phyloP scores from a whole-genome alignment of 2,797 vertebrate species.

The Sandelia bainsii region DNA sequence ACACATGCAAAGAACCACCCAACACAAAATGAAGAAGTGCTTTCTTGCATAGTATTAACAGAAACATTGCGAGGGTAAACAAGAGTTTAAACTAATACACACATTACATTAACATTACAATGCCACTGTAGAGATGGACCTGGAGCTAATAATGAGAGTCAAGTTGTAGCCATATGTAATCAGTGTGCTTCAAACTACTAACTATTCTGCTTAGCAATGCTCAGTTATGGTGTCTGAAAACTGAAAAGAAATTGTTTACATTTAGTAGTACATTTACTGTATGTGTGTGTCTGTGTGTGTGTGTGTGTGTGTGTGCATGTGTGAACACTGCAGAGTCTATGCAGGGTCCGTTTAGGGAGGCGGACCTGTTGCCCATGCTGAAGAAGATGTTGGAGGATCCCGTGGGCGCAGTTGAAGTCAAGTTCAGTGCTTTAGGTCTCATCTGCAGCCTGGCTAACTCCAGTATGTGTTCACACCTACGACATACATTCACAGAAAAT shows the following conservation, averaged over 20 bases:
- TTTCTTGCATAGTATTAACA: not conserved
- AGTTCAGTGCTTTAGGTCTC: constrained; percentile 89
- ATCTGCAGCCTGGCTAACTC: constrained; percentile 90
- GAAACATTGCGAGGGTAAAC: not conserved
- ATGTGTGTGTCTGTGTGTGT: not conserved
- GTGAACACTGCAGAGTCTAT: constrained; percentile 81
- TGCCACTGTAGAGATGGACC: no score
- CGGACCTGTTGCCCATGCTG: constrained; percentile 83
- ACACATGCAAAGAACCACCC: not conserved
- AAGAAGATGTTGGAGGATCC: constrained; percentile 89
- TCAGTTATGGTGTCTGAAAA: no score
- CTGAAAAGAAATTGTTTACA: not conserved
- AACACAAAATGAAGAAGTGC: not conserved
- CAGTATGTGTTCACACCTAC: constrained; percentile 74
- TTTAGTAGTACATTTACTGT: not conserved
- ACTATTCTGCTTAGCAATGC: no score
- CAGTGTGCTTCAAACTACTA: no score
- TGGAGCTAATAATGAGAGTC: no score
- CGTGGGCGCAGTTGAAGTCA: constrained; percentile 87
- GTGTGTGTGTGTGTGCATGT: constrained; percentile 31
- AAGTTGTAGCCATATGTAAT: no score
- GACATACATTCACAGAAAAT: not conserved
- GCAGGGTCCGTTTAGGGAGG: constrained; percentile 82
- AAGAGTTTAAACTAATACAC: not conserved
- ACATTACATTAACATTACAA: no score